Conservation (phyloP, 2,888 invertebrate genomes). For the Prosopocoilus inquinatus region DNA sequence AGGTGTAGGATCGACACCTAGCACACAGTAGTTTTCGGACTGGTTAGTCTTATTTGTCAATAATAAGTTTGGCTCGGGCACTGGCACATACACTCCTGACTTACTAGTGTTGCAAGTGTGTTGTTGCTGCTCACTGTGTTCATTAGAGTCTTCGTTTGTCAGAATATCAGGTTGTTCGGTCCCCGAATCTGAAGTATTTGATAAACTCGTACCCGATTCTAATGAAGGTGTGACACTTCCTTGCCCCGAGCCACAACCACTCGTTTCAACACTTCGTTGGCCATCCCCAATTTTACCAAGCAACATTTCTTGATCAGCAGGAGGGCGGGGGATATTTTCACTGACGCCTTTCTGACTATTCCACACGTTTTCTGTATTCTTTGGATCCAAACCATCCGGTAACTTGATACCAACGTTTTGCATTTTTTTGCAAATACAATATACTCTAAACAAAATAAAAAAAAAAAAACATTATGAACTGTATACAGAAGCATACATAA, state of each 20-base stretch:
- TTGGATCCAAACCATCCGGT: slow-evolving; percentile 60
- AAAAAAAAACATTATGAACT: too few relatives aligned
- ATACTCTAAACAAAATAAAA: slow-evolving; percentile 8
- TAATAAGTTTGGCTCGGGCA: slow-evolving; percentile 26
- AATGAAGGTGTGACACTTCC: slow-evolving; percentile 58
- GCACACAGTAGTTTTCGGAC: slow-evolving; percentile 37
- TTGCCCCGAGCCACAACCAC: slow-evolving; percentile 58
- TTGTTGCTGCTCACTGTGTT: slow-evolving; percentile 36
- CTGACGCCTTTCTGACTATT: slow-evolving; percentile 45
- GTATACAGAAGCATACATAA: too few relatives aligned
- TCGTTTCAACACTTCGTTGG: slow-evolving; percentile 50
- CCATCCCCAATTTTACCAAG: slow-evolving; percentile 35
- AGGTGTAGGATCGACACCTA: slow-evolving; percentile 34
- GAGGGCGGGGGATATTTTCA: slow-evolving; percentile 31
- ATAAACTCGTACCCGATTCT: slow-evolving; percentile 54
- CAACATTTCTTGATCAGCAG: slow-evolving; percentile 40
- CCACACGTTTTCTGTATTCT: slow-evolving; percentile 33
- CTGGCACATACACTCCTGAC: slow-evolving; percentile 33
- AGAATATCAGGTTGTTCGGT: slow-evolving; percentile 45
- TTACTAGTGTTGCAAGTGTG: slow-evolving; percentile 26
- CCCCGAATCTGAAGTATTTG: slow-evolving; percentile 50
- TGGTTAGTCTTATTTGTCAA: slow-evolving; percentile 15
- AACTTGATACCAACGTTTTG: slow-evolving; percentile 66
- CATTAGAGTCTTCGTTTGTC: slow-evolving; percentile 32
- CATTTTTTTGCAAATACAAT: slow-evolving; percentile 48